Base-by-base conservation (phyloP, 2,888 invertebrate species). In the Cantharis lateralis region DNA sequence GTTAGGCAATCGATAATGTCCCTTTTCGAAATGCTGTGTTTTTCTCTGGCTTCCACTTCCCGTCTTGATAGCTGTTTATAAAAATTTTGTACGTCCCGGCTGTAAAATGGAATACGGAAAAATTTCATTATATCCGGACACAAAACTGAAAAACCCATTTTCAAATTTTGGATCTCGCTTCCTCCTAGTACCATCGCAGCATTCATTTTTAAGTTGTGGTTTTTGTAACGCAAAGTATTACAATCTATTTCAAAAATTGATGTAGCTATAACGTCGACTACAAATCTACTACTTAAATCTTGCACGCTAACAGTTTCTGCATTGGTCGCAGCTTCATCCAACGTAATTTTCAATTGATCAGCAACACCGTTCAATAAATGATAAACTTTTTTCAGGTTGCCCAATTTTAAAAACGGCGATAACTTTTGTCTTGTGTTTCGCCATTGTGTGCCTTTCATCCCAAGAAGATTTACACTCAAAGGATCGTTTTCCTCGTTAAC, bases 361-460 rank as follows among this genome's bases (percentile, higher is more conserved):
- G 86, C 85, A 61, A 86, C 88, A 15, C 87, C 86, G 16, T 85
- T 77, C 82, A 90, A 86, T 10, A 88, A 84, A 0, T 86, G 85
- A 24, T 89, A 87, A 89, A 90, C 89, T 70, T 84, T 85, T 80
- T 88, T 89, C 78, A 91, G 84, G 81, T 90, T 91, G 15, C 89
- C 89, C 1, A 88, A 87, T 1, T 90, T 89, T 80, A 91, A 88
- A 0, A 89, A 89, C 0, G 91, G 90, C 0, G 89, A 88, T 28
- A 91, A 84, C 75, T 89, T 89, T 0, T 87, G 82, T 16, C 91
- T 85, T 7, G 90, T 82, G 62, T 86, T 86, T 79, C 88, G 89
- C 91, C 91, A 91, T 2, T 87, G 86, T 0, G 87, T 86, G 62
- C 89, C 89, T 24, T 86, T 87, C 48, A 89, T 76, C 3, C 86